Conservation (phyloP, 2,113 vertebrate genomes). For the Thymallus thymallus region DNA sequence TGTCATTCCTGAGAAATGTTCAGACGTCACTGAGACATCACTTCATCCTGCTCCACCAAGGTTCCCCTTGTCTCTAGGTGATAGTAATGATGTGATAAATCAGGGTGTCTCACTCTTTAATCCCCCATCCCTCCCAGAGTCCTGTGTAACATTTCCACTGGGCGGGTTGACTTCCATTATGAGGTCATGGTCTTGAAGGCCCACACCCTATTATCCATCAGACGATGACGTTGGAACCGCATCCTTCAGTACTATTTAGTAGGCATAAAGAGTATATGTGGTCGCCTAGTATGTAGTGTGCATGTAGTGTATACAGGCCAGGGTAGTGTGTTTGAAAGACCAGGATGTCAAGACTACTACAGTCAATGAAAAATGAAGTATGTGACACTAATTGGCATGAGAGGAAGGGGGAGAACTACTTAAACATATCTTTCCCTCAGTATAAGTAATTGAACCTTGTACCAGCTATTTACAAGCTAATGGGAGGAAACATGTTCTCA, state of each 20-base stretch:
- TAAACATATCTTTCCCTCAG: too few species aligned
- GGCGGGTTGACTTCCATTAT: background rate
- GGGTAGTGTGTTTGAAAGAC: background rate
- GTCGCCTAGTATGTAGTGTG: too few species aligned
- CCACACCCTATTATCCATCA: constrained; percentile 11
- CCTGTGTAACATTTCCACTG: background rate
- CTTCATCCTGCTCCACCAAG: constrained; percentile 20
- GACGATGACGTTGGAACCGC: too few species aligned
- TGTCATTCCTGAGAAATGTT: constrained; percentile 9
- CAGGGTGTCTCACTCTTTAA: constrained; percentile 24
- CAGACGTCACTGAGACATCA: constrained; percentile 12
- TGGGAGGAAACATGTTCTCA: too few species aligned
- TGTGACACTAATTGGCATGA: too few species aligned
- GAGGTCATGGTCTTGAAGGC: constrained; percentile 31
- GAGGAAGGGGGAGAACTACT: too few species aligned
- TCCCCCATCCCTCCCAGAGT: background rate
- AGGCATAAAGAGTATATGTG: too few species aligned
- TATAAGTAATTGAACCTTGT: too few species aligned
- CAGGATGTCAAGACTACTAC: background rate
- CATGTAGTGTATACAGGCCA: too few species aligned
- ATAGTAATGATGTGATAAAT: constrained; percentile 34
- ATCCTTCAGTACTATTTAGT: too few species aligned
- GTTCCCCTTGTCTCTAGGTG: background rate
- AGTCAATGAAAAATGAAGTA: too few species aligned
- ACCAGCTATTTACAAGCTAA: too few species aligned